Percentiles rank a stretch among this genome's conserved stretches.
Conservation (phyloP, 2,797 vertebrate species). For the Ctenopoma multispine region DNA sequence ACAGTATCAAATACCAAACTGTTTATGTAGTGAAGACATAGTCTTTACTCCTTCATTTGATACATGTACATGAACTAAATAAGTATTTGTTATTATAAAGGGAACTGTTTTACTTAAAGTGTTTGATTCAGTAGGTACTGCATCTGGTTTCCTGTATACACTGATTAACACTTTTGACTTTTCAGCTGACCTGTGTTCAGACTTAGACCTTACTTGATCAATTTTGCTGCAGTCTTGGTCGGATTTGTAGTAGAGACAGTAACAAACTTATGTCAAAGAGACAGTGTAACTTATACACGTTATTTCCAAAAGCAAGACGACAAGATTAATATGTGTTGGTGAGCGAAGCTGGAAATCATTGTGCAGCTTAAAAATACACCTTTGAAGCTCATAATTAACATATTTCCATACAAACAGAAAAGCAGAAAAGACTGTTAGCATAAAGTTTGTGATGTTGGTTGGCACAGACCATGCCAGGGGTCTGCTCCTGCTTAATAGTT, state of each 20-base stretch:
- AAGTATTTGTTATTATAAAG: conserved; percentile 12
- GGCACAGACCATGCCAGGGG: too few species aligned
- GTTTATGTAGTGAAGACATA: not conserved
- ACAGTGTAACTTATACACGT: too few species aligned
- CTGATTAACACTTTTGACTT: too few species aligned
- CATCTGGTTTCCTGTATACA: conserved; percentile 4
- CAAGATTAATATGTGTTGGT: too few species aligned
- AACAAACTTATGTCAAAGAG: too few species aligned
- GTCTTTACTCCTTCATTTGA: conserved; percentile 29
- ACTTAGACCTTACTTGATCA: conserved; percentile 8
- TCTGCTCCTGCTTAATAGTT: too few species aligned
- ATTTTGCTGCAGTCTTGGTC: conserved; percentile 6
- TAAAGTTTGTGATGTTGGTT: too few species aligned
- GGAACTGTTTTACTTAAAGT: conserved; percentile 3
- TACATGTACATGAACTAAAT: conserved; percentile 43
- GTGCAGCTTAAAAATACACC: not conserved
- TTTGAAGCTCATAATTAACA: not conserved
- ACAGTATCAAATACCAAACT: conserved; percentile 24
- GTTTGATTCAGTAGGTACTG: conserved; percentile 15
- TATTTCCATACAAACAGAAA: too few species aligned
- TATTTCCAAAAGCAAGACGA: not conserved
- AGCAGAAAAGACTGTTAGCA: too few species aligned
- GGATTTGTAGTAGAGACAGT: conserved; percentile 25
- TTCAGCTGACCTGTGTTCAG: conserved; percentile 15
- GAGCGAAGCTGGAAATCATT: too few species aligned